These are phyloP conservation scores for Echinarachnius parma DNA, from an alignment of 53 echinoderm and acorn worm species.

Conservation along the genomic window DNA sequence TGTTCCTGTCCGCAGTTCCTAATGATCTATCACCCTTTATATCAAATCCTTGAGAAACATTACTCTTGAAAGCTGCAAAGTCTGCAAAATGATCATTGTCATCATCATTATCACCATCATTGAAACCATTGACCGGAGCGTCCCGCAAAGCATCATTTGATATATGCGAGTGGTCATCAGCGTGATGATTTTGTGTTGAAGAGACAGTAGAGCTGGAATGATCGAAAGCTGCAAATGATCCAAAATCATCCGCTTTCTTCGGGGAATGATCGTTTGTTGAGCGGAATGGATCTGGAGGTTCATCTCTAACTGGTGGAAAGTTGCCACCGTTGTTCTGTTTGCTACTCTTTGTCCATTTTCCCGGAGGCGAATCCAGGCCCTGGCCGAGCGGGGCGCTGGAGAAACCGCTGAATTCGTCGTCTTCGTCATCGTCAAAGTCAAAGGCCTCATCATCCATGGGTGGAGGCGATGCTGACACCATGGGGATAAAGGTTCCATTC, in stretches of 20 bases:
- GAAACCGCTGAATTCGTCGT: conserved; percentile 91
- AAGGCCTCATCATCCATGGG: conserved; percentile 86
- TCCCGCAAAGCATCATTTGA: conserved; percentile 11
- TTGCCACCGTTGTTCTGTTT: background rate
- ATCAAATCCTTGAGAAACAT: background rate
- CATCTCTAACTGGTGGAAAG: conserved; percentile 39
- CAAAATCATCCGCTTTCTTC: conserved; percentile 54
- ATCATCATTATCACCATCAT: conserved; percentile 49
- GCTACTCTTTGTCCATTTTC: conserved; percentile 21
- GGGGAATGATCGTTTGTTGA: conserved; percentile 5
- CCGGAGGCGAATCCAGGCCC: conserved; percentile 65
- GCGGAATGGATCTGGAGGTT: conserved; percentile 11
- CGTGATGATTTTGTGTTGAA: conserved; percentile 29
- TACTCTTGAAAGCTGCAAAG: conserved; percentile 50
- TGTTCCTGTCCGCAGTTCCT: background rate
- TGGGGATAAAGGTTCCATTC: conserved; percentile 81
- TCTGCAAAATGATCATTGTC: conserved; percentile 67
- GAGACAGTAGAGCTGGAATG: background rate
- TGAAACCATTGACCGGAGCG: conserved; percentile 23
- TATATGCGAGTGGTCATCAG: background rate
- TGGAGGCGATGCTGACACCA: conserved; percentile 92
- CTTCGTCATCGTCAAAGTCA: conserved; percentile 93
- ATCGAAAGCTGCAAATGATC: conserved; percentile 50
- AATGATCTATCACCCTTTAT: background rate
- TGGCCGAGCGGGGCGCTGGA: conserved; percentile 62